Evolutionary conservation across 2,797 vertebrate genomes (phyloP), one percentile per base, ranked within the genome.

Genomic region (Bradypodion ventrale): DNA sequence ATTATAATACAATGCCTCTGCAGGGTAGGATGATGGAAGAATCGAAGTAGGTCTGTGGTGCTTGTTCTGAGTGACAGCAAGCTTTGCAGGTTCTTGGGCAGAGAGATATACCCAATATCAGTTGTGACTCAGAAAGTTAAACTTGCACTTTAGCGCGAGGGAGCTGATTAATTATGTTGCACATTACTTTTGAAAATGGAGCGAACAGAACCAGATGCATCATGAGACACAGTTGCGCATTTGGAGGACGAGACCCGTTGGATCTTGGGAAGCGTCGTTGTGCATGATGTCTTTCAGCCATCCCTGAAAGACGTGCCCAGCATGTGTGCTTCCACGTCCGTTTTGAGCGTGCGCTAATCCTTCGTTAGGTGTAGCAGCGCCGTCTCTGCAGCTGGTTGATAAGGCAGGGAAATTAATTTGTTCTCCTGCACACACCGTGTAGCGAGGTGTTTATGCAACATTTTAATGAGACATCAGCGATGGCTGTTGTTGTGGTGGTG

Each of bases 331-430:
- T 77, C 44, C 9, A 15, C 4, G 52, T 56, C 13, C 56, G 52
- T 21, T n/a, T n/a, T n/a, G n/a, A n/a, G 52, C 70, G 42, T 66
- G 59, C 7, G 44, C 76, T 84, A 84, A 84, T 84, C 86, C 82
- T 77, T 70, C 74, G 78, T 77, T 73, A 72, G n/a, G 15, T 49
- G 59, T 12, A 59, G 83, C 69, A 59, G 23, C 19, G 66, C 83
- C 81, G 78, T 44, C 78, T 87, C 82, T 84, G 74, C 66, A 59
- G 73, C 73, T 78, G 56, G 65, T 76, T n/a, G 86, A 87, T 87
- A 87, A 87, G 83, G 40, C 78, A 56, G 46, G 68, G 78, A 80
- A 87, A 87, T 87, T 84, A 81, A 84, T 81, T 77, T 77, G 44
- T 87, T 87, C 65, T 59, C 78, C 23, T 46, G 59, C 49, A 60